Percentiles rank a stretch among this genome's conserved stretches.
Conservation (phyloP, 2,797 vertebrate genomes). For the Gymnocypris eckloni region DNA sequence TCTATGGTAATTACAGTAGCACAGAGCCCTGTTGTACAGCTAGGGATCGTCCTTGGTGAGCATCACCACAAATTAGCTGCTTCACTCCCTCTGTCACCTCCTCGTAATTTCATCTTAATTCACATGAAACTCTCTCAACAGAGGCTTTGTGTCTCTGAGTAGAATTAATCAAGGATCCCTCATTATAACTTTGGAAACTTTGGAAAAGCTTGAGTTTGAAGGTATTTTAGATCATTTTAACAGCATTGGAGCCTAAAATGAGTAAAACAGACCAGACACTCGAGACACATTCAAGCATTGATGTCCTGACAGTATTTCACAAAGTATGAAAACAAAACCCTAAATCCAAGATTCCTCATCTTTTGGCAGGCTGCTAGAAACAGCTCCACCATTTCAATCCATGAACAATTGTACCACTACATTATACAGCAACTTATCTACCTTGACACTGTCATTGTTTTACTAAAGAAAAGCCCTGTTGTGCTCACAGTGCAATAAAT, state of each 20-base stretch:
- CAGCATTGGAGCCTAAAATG: not conserved
- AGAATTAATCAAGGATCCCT: slow-evolving; percentile 30
- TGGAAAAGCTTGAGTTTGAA: slow-evolving; percentile 18
- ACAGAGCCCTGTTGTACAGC: slow-evolving; percentile 25
- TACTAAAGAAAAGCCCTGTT: slow-evolving; percentile 22
- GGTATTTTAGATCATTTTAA: slow-evolving; percentile 19
- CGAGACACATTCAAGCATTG: not conserved
- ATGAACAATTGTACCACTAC: slow-evolving; percentile 11
- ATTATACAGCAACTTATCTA: slow-evolving; percentile 14
- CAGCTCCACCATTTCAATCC: not conserved
- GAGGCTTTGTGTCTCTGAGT: slow-evolving; percentile 22
- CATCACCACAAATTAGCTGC: slow-evolving; percentile 45
- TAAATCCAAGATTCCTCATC: not conserved
- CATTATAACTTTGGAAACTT: slow-evolving; percentile 12
- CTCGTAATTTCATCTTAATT: slow-evolving; percentile 36
- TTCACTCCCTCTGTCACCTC: slow-evolving; percentile 17
- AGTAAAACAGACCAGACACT: slow-evolving; percentile 28
- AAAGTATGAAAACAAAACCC: slow-evolving; percentile 7
- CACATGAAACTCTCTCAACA: slow-evolving; percentile 20
- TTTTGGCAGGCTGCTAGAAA: slow-evolving; percentile 14
- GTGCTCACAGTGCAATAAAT: slow-evolving; percentile 6
- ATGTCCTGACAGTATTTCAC: not conserved
- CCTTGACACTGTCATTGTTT: slow-evolving; percentile 15
- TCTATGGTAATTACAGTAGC: slow-evolving; percentile 51
- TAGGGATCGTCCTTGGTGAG: slow-evolving; percentile 38